Evolutionary conservation across 2,797 vertebrate species (phyloP).

Genomic region (Dendrocincla fuliginosa): DNA sequence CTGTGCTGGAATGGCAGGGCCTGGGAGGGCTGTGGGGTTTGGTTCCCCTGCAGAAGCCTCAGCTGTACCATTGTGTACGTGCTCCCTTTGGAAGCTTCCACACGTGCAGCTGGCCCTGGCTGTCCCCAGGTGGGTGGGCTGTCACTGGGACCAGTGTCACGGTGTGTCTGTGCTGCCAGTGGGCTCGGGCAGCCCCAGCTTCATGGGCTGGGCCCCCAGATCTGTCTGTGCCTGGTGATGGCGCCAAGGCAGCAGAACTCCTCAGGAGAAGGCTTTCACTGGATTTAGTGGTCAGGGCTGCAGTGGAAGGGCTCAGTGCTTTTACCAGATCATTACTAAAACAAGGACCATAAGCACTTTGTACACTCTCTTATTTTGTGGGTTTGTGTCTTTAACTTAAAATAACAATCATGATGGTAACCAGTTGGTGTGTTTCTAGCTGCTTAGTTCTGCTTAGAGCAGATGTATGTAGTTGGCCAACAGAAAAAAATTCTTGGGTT

Average conservation of each 20-base stretch:
- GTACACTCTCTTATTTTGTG: neutral
- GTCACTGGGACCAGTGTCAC: neutral
- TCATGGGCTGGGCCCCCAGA: neutral
- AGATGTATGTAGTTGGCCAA: neutral
- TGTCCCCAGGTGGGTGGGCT: neutral
- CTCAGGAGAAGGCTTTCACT: neutral
- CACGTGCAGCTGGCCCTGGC: neutral
- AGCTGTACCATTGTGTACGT: neutral
- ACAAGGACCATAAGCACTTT: neutral
- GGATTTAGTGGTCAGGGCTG: neutral
- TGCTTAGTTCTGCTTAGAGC: neutral
- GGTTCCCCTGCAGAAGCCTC: neutral
- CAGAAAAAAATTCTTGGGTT: neutral
- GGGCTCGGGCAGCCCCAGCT: neutral
- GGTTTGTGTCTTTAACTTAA: neutral
- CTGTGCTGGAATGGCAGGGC: neutral
- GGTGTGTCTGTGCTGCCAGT: neutral
- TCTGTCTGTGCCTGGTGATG: neutral
- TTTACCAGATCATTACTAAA: neutral
- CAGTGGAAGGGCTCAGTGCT: neutral
- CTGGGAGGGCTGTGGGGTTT: neutral
- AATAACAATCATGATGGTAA: neutral
- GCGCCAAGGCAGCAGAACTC: neutral
- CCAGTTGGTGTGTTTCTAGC: neutral
- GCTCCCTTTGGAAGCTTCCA: neutral